Conservation (phyloP, 2,113 vertebrate genomes). For the Rhinopomastus cyanomelas region DNA sequence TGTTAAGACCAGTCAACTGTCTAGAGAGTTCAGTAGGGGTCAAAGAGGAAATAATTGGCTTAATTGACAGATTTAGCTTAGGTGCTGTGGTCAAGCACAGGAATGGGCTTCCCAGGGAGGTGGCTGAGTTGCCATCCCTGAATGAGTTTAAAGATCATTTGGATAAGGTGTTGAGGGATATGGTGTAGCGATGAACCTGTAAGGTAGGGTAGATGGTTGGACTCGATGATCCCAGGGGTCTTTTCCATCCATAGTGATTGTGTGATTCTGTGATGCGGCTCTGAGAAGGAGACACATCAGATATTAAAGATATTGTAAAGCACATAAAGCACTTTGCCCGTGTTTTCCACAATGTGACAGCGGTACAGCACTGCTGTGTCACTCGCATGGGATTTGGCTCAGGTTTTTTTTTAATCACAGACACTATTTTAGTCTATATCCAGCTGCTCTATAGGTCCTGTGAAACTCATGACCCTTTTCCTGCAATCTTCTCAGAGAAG, state of each 20-base stretch:
- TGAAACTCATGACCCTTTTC: neutral
- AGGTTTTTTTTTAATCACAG: neutral
- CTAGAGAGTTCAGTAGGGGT: neutral
- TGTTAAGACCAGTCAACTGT: neutral
- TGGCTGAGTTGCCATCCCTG: neutral
- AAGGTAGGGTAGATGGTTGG: too few species aligned
- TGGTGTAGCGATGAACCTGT: too few species aligned
- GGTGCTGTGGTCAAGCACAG: neutral
- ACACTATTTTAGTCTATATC: neutral
- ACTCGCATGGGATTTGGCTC: neutral
- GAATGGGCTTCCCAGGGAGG: rapidly evolving
- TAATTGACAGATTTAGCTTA: neutral
- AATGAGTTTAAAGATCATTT: too few species aligned
- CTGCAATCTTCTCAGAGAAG: neutral
- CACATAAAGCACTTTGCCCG: too few species aligned
- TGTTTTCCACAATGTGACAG: neutral
- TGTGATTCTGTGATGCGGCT: too few species aligned
- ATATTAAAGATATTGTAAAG: neutral
- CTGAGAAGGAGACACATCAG: neutral
- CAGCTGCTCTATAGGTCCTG: neutral
- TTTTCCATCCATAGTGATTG: too few species aligned
- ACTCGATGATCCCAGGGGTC: too few species aligned
- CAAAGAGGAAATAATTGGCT: neutral
- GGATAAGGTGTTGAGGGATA: too few species aligned
- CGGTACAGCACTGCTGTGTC: neutral